Percentiles rank a stretch among this genome's conserved stretches.
Evolutionary conservation across 2,888 invertebrate genomes (phyloP).

Genomic region (Monochamus alternatus): DNA sequence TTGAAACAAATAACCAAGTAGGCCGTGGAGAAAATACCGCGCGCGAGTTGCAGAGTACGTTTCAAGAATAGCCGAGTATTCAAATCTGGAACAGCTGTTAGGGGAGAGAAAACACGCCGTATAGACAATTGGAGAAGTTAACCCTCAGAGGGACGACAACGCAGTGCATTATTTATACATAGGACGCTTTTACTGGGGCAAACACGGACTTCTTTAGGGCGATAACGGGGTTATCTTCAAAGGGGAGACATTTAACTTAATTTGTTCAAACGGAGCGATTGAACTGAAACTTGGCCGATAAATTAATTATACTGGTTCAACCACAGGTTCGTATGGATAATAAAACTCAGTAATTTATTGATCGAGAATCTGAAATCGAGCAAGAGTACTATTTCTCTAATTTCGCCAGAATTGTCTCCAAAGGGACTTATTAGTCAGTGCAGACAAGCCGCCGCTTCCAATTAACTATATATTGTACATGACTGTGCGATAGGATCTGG

Average conservation of each 20-base stretch:
- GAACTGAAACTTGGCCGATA: background rate
- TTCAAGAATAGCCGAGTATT: conserved; percentile 21
- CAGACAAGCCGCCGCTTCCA: conserved; percentile 26
- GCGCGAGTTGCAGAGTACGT: conserved; percentile 5
- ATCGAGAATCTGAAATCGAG: too few species aligned
- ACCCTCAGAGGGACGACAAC: conserved; percentile 25
- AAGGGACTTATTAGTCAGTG: conserved; percentile 20
- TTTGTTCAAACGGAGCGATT: background rate
- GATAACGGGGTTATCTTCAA: background rate
- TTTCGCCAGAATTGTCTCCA: too few species aligned
- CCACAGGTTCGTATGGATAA: too few species aligned
- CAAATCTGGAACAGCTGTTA: conserved; percentile 36
- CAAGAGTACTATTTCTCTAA: too few species aligned
- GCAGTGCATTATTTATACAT: conserved; percentile 27
- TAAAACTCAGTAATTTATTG: too few species aligned
- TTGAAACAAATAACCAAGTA: conserved; percentile 36
- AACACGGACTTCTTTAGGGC: background rate
- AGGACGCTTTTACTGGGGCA: conserved; percentile 9
- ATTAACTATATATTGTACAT: conserved; percentile 33
- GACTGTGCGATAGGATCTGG: conserved; percentile 39
- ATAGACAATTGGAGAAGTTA: conserved; percentile 33
- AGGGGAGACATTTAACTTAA: background rate
- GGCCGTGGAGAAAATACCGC: conserved; percentile 15
- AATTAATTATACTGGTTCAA: background rate
- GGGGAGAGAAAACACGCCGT: conserved; percentile 20